Evolutionary conservation across 2,888 invertebrate species (phyloP).

Genomic region (Aphidius colemani): DNA sequence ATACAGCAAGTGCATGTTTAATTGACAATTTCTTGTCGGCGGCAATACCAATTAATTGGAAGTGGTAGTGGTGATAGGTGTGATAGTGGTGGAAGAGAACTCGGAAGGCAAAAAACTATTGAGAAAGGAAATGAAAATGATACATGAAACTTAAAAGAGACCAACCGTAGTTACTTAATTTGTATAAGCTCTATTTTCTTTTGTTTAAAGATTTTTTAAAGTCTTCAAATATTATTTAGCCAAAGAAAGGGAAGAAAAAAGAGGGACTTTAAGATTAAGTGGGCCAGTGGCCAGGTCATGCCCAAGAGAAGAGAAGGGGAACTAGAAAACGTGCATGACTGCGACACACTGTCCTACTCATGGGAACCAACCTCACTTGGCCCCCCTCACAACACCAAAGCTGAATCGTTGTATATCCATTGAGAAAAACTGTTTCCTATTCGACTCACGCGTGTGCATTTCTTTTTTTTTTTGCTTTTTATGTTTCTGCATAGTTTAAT

Average conservation of each 20-base stretch:
- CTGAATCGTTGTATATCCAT: slow-evolving; percentile 40
- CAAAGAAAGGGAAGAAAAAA: slow-evolving; percentile 20
- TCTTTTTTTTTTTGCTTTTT: background rate
- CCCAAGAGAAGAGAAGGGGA: slow-evolving; percentile 51
- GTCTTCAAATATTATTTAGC: background rate
- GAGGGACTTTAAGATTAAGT: slow-evolving; percentile 54
- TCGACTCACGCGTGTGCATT: slow-evolving; percentile 14
- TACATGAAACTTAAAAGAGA: slow-evolving; percentile 22
- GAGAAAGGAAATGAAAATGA: slow-evolving; percentile 9
- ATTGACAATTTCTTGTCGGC: too few species aligned
- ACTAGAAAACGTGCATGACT: slow-evolving; percentile 49
- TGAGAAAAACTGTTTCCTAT: slow-evolving; percentile 45
- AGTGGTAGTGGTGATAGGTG: background rate
- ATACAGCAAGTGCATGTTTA: too few species aligned
- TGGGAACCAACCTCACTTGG: slow-evolving; percentile 28
- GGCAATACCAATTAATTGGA: background rate
- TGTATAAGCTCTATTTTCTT: too few species aligned
- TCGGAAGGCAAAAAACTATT: slow-evolving; percentile 10
- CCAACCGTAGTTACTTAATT: slow-evolving; percentile 23
- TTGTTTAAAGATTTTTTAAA: too few species aligned
- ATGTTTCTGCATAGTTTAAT: background rate
- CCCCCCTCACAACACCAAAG: slow-evolving; percentile 31
- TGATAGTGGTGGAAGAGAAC: background rate
- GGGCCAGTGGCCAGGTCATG: slow-evolving; percentile 59
- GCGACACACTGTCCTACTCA: slow-evolving; percentile 61